phyloP scores from a whole-genome alignment of 2,113 vertebrate species.

The Gorsachius goisagi region DNA sequence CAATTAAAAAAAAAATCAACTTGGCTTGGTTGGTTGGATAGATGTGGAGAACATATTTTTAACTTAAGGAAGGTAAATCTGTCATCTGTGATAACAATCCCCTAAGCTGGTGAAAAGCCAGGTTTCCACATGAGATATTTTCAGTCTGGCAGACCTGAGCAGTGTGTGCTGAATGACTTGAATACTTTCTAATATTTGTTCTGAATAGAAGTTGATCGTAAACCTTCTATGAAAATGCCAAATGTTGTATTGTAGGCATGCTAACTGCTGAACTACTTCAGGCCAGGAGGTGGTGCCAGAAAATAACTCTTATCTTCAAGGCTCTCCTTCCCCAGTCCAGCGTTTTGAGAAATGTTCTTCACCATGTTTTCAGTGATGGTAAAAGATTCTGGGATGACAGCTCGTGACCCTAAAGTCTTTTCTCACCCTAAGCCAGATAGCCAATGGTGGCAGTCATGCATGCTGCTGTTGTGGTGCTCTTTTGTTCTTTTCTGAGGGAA shows the following conservation, averaged over 20 bases:
- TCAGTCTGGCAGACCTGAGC: not conserved
- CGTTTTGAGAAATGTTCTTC: not conserved
- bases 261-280: not conserved
- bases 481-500: not conserved
- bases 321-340: not conserved
- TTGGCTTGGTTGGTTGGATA: not conserved
- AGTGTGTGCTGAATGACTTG: not conserved
- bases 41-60: not conserved
- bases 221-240: not conserved
- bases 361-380: not conserved
- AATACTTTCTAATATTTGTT: not conserved
- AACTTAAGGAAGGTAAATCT: not conserved
- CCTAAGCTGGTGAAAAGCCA: not conserved
- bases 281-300: conserved; percentile 56
- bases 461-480: not conserved
- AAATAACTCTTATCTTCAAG: not conserved
- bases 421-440: not conserved
- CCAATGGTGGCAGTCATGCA: not conserved
- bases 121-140: not conserved
- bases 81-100: not conserved
- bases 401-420: not conserved
- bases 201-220: not conserved
- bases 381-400: not conserved
- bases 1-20: not conserved
- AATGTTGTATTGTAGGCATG: not conserved